Conservation (phyloP, 2,113 vertebrate genomes). For the Otocyon megalotis region DNA sequence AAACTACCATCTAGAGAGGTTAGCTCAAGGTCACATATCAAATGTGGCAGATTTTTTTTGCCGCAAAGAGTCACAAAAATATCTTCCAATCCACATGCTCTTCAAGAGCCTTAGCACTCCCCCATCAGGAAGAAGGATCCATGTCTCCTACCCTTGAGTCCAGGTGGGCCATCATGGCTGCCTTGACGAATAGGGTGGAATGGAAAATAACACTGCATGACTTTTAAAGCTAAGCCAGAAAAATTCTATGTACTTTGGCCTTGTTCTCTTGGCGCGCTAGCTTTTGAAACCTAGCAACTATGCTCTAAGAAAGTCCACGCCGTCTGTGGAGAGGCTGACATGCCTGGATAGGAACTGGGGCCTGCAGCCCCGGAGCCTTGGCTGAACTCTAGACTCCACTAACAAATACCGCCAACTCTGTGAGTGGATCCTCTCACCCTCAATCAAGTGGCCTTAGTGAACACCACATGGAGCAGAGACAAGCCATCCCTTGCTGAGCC, state of each 20-base stretch:
- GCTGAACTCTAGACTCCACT: neutral
- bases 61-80: neutral
- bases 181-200: neutral
- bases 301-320: neutral
- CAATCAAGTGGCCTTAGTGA: neutral
- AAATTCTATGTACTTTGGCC: neutral
- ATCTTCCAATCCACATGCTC: neutral
- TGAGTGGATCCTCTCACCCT: neutral
- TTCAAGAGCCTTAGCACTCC: neutral
- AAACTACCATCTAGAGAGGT: neutral
- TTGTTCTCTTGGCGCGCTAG: neutral
- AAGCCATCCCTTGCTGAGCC: neutral
- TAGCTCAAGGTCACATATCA: neutral
- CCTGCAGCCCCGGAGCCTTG: neutral
- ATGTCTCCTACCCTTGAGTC: neutral
- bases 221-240: slow-evolving; percentile 7
- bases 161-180: neutral
- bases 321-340: neutral
- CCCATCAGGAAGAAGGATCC: neutral
- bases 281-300: neutral
- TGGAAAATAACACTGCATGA: neutral
- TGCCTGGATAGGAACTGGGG: neutral
- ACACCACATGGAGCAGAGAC: neutral
- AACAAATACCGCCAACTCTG: neutral
- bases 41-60: neutral